Conservation (phyloP, 2,888 invertebrate genomes). For the Cecidostiba fungosa region DNA sequence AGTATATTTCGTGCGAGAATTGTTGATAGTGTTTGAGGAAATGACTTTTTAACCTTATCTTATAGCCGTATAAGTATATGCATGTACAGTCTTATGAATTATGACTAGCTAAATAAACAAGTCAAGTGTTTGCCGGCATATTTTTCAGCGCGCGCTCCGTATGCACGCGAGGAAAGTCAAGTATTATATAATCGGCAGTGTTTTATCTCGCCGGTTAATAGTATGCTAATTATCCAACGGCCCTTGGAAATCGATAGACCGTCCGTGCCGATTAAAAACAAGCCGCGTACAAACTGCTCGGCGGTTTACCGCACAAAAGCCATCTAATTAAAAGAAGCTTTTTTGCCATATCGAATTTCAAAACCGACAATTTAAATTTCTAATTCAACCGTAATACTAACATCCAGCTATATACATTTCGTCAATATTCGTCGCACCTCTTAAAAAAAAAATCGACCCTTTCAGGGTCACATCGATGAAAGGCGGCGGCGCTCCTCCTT, state of each 20-base stretch:
- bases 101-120: background rate
- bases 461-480: conserved; percentile 9
- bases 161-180: background rate
- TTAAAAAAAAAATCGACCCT: background rate
- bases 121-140: background rate
- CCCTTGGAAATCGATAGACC: background rate
- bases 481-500: conserved; percentile 18
- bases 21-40: background rate
- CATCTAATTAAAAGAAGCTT: background rate
- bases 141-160: background rate
- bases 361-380: background rate
- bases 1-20: background rate
- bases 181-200: too few relatives aligned
- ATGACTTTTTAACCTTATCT: background rate
- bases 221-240: background rate
- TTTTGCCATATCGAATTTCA: background rate
- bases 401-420: too few relatives aligned
- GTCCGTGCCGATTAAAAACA: background rate
- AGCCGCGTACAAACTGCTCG: background rate
- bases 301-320: background rate
- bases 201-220: background rate
- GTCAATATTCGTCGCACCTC: background rate
- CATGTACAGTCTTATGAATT: background rate
- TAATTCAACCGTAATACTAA: background rate
- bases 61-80: too few relatives aligned